Conservation (phyloP, 1,140 invertebrate genomes). For the Lasioglossum albipes region DNA sequence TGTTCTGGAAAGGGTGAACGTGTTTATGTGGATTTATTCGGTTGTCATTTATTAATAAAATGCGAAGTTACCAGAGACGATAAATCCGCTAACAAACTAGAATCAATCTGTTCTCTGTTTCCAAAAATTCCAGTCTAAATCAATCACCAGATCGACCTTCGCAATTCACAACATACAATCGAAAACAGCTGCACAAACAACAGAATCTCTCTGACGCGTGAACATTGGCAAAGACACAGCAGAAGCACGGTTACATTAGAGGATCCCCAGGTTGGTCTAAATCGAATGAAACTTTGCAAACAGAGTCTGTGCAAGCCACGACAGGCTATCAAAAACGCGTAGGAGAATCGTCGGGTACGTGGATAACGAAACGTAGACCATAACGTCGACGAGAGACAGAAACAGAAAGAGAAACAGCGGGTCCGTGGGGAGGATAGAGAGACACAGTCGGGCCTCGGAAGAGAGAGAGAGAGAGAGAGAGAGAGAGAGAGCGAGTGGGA, state of each 20-base stretch:
- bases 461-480: slow-evolving; percentile 6
- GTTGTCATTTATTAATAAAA: too few relatives aligned
- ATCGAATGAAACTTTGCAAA: slow-evolving; percentile 7
- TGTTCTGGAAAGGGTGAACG: too few relatives aligned
- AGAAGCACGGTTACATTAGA: neutral
- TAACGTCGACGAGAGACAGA: neutral
- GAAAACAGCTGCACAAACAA: too few relatives aligned
- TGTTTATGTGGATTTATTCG: too few relatives aligned
- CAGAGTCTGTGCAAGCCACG: slow-evolving; percentile 14
- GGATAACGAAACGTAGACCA: slow-evolving; percentile 37
- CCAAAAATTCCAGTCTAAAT: too few relatives aligned
- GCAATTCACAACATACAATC: too few relatives aligned
- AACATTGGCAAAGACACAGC: too few relatives aligned
- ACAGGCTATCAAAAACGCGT: neutral
- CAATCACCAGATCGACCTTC: too few relatives aligned
- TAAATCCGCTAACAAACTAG: too few relatives aligned
- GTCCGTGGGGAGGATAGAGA: neutral
- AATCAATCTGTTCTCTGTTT: too few relatives aligned
- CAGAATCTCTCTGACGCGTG: too few relatives aligned
- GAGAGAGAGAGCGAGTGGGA: neutral
- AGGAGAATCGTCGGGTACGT: slow-evolving; percentile 25
- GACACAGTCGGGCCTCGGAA: slow-evolving; percentile 1
- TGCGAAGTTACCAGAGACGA: too few relatives aligned
- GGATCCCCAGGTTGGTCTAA: neutral
- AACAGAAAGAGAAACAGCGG: neutral